Evolutionary conservation across 2,113 vertebrate species (phyloP), one percentile per base, ranked within the genome.

Genomic region (Agapornis roseicollis): DNA sequence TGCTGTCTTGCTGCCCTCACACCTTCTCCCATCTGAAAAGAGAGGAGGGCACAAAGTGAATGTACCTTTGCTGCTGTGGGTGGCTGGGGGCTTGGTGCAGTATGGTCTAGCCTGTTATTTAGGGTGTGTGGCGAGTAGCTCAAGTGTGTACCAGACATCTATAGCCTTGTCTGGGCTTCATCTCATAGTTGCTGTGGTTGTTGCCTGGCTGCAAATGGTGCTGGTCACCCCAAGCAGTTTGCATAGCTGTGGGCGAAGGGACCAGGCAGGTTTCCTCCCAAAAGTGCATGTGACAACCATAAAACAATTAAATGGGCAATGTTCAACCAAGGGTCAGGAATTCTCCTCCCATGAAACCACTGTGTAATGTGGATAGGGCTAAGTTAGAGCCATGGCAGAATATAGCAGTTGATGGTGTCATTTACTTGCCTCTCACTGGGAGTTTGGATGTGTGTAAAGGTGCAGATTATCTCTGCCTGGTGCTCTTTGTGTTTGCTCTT

Each of bases 1-100:
- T 0, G 1, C n/a, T 58, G 9, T 71, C 70, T 35, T 28, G 41
- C 58, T 46, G 58, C 29, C 28, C 25, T 78, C 1, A 0, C 1
- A 6, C 13, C 20, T 70, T 42, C 28, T 73, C 13, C 46, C 23
- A 5, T 37, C 25, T 65, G 73, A 29, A 35, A 69, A 19, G 22
- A 58, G 50, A 55, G 29, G n/a, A 76, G 31, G 17, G n/a, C 46
- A 44, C n/a, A 7, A 61, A 69, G 52, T 16, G 29, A 78, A 82
- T 85, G 52, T n/a, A 17, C 37, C 31, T 66, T 49, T 63, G 69
- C 66, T 72, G 41, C 63, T 41, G 16, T 47, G n/a, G 50, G 47
- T 9, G 8, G 4, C 49, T 65, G 37, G 20, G 2, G 10, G n/a
- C 22, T 37, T 44, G 41, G 9, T 1, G 3, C 35, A 27, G 11